Base-by-base conservation (phyloP, 1,140 invertebrate species). In the Drosophila dunni region DNA sequence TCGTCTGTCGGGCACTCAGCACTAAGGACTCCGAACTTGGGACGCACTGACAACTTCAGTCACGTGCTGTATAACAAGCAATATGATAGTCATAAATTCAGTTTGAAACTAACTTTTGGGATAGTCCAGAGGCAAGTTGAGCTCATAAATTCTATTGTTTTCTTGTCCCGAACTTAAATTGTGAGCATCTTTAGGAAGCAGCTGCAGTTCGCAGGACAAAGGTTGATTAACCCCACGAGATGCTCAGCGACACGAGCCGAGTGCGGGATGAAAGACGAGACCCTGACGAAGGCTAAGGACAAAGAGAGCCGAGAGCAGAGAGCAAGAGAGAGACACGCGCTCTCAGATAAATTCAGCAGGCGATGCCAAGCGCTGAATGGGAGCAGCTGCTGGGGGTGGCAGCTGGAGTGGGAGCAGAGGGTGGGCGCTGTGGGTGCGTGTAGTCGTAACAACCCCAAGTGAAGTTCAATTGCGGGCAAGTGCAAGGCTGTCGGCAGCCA, bases 401-500 rank as follows among this genome's bases (percentile, higher is more conserved):
- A 20, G 17, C 17, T 45, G 15, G 17, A 9, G 17, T 20, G 17
- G 17, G 29, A 50, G 38, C 20, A 20, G 11, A 20, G 17, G 17
- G 17, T 20, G 17, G 20, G 20, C 11, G 17, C 13, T 40, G 57
- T 44, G 60, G 50, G 58, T 29, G 24, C 24, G 24, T 29, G 24
- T 29, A 29, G 24, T 48, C 50, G 58, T 48, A 80, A 75, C 85
- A 90, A 84, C 84, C 84, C 78, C 82, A 82, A 75, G 67, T 50
- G 65, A 75, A 69, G 65, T 79, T 78, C 68, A 81, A 89, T 76
- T 81, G 84, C 80, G 84, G 85, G 71, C 80, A 89, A 88, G 84
- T 89, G 77, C 77, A 77, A 69, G 76, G 65, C 75, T 73, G 75
- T 60, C 66, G 62, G 42, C 61, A 29, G 61, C 34, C 62, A 50